Evolutionary conservation across 1,140 invertebrate species (phyloP), one percentile per base, ranked within the genome.

Genomic region (Drosophila pseudoobscura): DNA sequence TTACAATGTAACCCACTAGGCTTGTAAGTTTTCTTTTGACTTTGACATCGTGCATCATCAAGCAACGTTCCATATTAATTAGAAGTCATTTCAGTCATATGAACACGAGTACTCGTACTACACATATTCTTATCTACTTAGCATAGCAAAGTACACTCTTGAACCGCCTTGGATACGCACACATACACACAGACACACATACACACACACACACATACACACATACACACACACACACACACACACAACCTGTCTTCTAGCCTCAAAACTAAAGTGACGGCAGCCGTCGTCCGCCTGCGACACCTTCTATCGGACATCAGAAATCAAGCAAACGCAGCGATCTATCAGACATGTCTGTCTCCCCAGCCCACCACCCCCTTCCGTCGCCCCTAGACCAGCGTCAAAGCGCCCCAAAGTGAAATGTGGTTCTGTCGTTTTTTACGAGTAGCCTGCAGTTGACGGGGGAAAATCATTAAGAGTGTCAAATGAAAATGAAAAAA

Each of bases 401-500:
- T 22, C 50, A 49, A 57, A 44, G 45, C 46, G 44, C 41, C 44
- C 20, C 41, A 26, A n/a, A 61, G 61, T 55, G 53, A 17, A 68
- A 60, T 55, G 49, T 39, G 51, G 45, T 69, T 64, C 31, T 66
- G 26, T 29, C 47, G 35, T 62, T 54, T 65, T 22, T 13, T 4
- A 39, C 11, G 35, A 39, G 35, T 39, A 39, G 47, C 60, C 53
- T 58, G 60, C 60, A 62, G 66, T 69, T 87, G 83, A 88, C 83
- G 88, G 52, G 78, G 71, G 47, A 83, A 39, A 87, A 79, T 87
- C 83, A 88, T 88, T 83, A 88, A 83, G 75, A 87, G 75, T 87
- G 83, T 87, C 78, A 79, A 79, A 76, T 61, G 59, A 83, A 78
- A 87, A 46, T 60, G 49, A 75, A 61, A 56, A 50, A 68, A 31